phyloP scores from a whole-genome alignment of 2,113 vertebrate species.

The Lucifuga dentata region DNA sequence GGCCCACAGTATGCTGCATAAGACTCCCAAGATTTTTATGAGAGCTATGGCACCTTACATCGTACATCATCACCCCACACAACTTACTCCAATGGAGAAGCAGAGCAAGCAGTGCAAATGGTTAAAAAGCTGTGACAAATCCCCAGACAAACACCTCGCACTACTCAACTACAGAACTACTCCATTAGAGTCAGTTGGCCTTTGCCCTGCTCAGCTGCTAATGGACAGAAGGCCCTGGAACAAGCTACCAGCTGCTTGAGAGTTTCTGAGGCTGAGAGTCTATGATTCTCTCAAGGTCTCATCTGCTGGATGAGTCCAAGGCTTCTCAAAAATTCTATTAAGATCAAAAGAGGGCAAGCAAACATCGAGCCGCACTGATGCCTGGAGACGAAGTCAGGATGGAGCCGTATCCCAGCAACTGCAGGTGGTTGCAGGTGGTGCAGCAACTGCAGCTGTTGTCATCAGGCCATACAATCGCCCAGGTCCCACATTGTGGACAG shows the following conservation, averaged over 20 bases:
- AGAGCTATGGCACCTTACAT: constrained; percentile 14
- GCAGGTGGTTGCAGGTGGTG: too few species aligned
- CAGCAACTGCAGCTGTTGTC: background rate
- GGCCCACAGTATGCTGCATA: constrained; percentile 18
- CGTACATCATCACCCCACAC: constrained; percentile 13
- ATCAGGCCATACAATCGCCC: background rate
- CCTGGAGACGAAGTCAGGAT: too few species aligned
- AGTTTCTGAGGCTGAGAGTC: constrained; percentile 6
- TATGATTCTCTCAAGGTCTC: too few species aligned
- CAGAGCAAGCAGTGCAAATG: too few species aligned
- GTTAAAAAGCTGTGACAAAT: too few species aligned
- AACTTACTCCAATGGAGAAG: constrained; percentile 16
- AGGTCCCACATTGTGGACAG: constrained; percentile 13
- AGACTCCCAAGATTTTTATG: constrained; percentile 21
- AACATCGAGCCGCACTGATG: too few species aligned
- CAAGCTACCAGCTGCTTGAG: too few species aligned
- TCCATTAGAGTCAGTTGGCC: constrained; percentile 15
- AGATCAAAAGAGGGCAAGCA: too few species aligned
- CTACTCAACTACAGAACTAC: constrained; percentile 30
- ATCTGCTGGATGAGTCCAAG: background rate
- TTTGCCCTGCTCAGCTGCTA: constrained; percentile 26
- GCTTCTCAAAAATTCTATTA: constrained; percentile 8
- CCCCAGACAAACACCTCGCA: constrained; percentile 28
- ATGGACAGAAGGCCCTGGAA: constrained; percentile 27
- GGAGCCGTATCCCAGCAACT: too few species aligned